A percentile compares a stretch with the other conserved stretches of the same genome.
Evolutionary conservation across 2,888 invertebrate genomes (phyloP).

Genomic region (Dioctria linearis): DNA sequence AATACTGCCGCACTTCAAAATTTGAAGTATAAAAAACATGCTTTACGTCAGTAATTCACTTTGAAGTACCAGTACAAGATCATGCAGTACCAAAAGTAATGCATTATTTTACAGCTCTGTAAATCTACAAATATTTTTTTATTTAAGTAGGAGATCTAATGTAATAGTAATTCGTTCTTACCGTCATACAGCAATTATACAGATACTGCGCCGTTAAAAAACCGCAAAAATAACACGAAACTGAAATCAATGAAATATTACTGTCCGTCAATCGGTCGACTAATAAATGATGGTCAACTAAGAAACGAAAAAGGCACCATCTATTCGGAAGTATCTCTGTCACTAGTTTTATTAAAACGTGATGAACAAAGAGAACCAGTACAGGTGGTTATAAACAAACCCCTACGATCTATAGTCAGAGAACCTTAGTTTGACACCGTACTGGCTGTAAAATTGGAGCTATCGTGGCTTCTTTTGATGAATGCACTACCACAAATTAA

Average conservation of each 20-base stretch:
- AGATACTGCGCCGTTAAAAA: conserved; percentile 10
- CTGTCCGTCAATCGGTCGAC: neutral
- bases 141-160: no score
- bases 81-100: no score
- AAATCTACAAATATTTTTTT: no score
- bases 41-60: no score
- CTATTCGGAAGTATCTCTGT: neutral
- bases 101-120: no score
- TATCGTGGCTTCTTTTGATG: neutral
- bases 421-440: no score
- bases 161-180: neutral
- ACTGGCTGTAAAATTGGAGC: neutral
- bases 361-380: neutral
- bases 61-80: no score
- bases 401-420: neutral
- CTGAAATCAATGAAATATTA: conserved; percentile 39
- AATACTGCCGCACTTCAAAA: no score
- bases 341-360: no score
- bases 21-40: no score
- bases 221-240: conserved; percentile 21
- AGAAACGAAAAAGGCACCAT: conserved; percentile 4
- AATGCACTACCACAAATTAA: neutral
- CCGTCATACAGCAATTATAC: conserved; percentile 22
- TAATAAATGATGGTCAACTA: conserved; percentile 30
- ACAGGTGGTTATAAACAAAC: neutral